Evolutionary conservation across 1,140 invertebrate genomes (phyloP), one percentile per base, ranked within the genome.

Genomic region (Elysia chlorotica): DNA sequence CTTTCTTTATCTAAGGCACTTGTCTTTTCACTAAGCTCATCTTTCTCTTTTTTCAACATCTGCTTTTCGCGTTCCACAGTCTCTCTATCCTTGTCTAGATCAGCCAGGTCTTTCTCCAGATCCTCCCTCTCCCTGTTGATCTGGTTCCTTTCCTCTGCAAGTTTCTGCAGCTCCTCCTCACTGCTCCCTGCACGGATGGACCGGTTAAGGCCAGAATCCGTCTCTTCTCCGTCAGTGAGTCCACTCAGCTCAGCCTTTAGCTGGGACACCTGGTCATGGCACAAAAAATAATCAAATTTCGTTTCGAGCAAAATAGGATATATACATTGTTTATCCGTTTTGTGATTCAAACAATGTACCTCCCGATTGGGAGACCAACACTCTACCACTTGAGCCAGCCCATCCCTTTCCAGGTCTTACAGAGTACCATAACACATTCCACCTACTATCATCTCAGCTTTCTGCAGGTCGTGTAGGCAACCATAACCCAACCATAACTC

Each of bases 391-490:
- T n/a, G n/a, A n/a, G n/a, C n/a, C n/a, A n/a, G n/a, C n/a, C n/a
- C n/a, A n/a, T n/a, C n/a, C n/a, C n/a, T n/a, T n/a, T n/a, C n/a
- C n/a, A n/a, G n/a, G n/a, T n/a, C n/a, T n/a, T n/a, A n/a, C n/a
- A n/a, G n/a, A n/a, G n/a, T n/a, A n/a, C n/a, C n/a, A n/a, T n/a
- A n/a, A n/a, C n/a, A n/a, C n/a, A n/a, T n/a, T 37, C 5, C 37
- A 21, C 37, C 59, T 41, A 86, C 84, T 81, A 82, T 81, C 37
- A 77, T 77, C 69, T 82, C 80, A 5, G 74, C 62, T 19, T 81
- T 65, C 10, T 72, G 71, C 3, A 84, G 67, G 28, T 86, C 83
- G 65, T 85, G n/a, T n/a, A n/a, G n/a, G n/a, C n/a, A n/a, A n/a
- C n/a, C n/a, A n/a, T n/a, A n/a, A n/a, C n/a, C n/a, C n/a, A n/a